These are phyloP conservation scores for Urocyon cinereoargenteus DNA, from an alignment of 2,797 vertebrate genomes.

Conservation along the genomic window DNA sequence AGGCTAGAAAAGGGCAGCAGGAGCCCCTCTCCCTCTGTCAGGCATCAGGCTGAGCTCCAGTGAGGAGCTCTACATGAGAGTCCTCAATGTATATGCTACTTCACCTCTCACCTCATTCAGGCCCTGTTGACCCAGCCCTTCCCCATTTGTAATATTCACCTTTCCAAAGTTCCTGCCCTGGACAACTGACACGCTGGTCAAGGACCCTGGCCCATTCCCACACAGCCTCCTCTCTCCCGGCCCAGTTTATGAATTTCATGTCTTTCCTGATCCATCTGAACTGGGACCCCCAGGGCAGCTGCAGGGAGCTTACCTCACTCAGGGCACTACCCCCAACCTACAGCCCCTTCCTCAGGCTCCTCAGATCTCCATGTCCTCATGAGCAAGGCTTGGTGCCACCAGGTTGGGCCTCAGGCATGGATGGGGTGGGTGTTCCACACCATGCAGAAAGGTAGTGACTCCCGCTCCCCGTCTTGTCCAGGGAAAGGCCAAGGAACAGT, in stretches of 20 bases:
- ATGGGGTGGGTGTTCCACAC: not conserved
- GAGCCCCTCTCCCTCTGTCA: not conserved
- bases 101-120: not conserved
- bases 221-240: not conserved
- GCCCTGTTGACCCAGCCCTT: not conserved
- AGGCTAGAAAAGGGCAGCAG: not conserved
- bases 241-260: not conserved
- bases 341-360: not conserved
- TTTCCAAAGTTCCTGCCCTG: not conserved
- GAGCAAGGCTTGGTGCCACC: not conserved
- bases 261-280: not conserved
- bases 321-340: not conserved
- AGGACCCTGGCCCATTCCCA: not conserved
- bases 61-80: not conserved
- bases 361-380: not conserved
- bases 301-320: not conserved
- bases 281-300: not conserved
- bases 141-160: not conserved
- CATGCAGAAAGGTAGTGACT: not conserved
- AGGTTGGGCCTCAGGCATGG: not conserved
- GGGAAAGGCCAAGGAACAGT: not conserved
- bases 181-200: not conserved
- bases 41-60: not conserved
- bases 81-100: not conserved
- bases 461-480: not conserved